phyloP scores from a whole-genome alignment of 2,113 vertebrate species.

The Apaloderma vittatum region DNA sequence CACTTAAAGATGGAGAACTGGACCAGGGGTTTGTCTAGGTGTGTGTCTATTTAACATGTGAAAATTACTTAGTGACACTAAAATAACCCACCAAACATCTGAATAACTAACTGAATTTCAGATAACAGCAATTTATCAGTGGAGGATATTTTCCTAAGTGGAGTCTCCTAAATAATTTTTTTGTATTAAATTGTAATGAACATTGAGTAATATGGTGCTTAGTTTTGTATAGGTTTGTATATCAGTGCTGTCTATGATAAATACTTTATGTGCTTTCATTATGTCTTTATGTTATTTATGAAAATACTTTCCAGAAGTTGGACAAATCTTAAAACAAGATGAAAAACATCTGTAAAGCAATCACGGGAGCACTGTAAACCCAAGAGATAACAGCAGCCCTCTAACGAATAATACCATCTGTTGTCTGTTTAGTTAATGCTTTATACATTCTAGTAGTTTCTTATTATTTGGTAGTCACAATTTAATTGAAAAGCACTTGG shows the following conservation, averaged over 20 bases:
- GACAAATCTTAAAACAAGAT: background rate
- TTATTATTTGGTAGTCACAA: conserved; percentile 24
- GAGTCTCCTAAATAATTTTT: background rate
- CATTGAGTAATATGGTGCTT: background rate
- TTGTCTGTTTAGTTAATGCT: conserved; percentile 31
- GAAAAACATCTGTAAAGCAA: background rate
- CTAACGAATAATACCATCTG: conserved; percentile 26
- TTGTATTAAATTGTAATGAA: background rate
- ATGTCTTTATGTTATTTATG: background rate
- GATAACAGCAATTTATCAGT: background rate
- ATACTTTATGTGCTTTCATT: background rate
- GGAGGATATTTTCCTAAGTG: background rate
- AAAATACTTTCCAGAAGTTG: background rate
- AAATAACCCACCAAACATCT: background rate
- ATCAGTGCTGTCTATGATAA: background rate
- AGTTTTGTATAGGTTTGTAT: background rate
- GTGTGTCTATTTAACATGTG: background rate
- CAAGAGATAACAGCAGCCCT: background rate
- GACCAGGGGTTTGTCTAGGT: accelerated
- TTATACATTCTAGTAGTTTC: conserved; percentile 11
- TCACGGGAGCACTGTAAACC: conserved; percentile 9
- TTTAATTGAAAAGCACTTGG: background rate
- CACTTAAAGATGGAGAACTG: background rate
- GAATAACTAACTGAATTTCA: background rate
- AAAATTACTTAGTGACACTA: background rate